Conservation (phyloP, 1,140 invertebrate species). For the Musca domestica region DNA sequence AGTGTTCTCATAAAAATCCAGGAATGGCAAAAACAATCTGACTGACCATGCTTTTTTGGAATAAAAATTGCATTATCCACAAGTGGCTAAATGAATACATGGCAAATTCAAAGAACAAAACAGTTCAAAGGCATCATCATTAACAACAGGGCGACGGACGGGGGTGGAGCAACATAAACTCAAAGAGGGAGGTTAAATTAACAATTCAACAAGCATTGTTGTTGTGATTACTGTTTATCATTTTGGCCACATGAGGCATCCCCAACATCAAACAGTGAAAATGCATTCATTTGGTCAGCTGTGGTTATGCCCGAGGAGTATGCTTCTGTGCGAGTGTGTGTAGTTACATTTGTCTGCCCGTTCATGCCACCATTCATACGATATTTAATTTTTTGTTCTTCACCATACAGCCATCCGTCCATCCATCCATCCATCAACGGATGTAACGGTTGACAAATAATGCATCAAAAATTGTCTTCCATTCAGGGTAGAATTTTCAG, state of each 20-base stretch:
- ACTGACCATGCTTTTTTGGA: too few species aligned
- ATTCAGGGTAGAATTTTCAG: constrained; percentile 3
- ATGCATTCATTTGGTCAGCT: constrained; percentile 8
- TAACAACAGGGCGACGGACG: too few species aligned
- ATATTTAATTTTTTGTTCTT: background rate
- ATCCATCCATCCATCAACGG: constrained; percentile 33
- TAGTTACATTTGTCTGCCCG: background rate
- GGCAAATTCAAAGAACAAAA: too few species aligned
- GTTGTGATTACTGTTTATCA: too few species aligned
- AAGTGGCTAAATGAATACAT: too few species aligned
- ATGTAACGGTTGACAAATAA: constrained; percentile 52
- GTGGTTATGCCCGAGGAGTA: background rate
- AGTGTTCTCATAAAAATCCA: too few species aligned
- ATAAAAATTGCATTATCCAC: too few species aligned
- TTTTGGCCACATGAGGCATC: too few species aligned
- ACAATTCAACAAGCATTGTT: background rate
- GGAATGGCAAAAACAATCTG: too few species aligned
- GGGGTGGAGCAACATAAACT: too few species aligned
- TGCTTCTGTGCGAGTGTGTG: too few species aligned
- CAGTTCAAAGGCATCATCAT: too few species aligned
- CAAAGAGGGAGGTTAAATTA: background rate
- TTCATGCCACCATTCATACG: background rate
- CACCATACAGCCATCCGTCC: constrained; percentile 6
- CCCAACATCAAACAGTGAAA: background rate
- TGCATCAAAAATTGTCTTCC: constrained; percentile 21